Evolutionary conservation across 2,113 vertebrate genomes (phyloP), one percentile per base, ranked within the genome.

Genomic region (Cebidichthys violaceus): DNA sequence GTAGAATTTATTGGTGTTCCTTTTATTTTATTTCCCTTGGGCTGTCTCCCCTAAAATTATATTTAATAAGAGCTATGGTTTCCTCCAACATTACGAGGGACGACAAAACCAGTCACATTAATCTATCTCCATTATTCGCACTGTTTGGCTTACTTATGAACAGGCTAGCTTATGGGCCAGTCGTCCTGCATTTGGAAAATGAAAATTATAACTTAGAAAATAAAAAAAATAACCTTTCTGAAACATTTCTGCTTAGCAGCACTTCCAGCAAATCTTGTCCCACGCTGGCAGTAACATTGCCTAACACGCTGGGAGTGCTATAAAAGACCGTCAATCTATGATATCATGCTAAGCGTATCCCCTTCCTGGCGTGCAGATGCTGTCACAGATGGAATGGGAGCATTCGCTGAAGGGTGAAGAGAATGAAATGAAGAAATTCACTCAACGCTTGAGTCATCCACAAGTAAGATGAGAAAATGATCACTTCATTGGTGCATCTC

Each of bases 321-420:
- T 88, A 87, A 92, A 90, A 81, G 68, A 82, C 61, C 27, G 39
- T 57, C 85, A 70, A 85, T 85, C 85, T 87, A 77, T 81, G 74
- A 84, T 85, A 88, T 86, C 84, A 86, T 83, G 85, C 79, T 88
- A 88, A 83, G 85, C 69, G n/a, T 35, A 83, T 88, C 84, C 73
- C 79, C 62, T 78, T 88, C 76, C 75, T 84, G 75, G 70, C 66
- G 86, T 79, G 86, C 75, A 76, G 74, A 85, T 75, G 85, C 80
- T 59, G 69, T 66, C 69, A 52, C 84, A 84, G 77, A 90, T 86
- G 75, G 84, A 86, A 81, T 33, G 45, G 57, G 71, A 74, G 62
- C 69, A 22, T 79, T 90, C 35, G 20, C 45, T 45, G 50, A 86
- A 68, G 69, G 70, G 66, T 83, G 77, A 81, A 65, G 68, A 82